A percentile compares a stretch with the other conserved stretches of the same genome.
phyloP scores from a whole-genome alignment of 2,113 vertebrate genomes.

The Xiphophorus maculatus region DNA sequence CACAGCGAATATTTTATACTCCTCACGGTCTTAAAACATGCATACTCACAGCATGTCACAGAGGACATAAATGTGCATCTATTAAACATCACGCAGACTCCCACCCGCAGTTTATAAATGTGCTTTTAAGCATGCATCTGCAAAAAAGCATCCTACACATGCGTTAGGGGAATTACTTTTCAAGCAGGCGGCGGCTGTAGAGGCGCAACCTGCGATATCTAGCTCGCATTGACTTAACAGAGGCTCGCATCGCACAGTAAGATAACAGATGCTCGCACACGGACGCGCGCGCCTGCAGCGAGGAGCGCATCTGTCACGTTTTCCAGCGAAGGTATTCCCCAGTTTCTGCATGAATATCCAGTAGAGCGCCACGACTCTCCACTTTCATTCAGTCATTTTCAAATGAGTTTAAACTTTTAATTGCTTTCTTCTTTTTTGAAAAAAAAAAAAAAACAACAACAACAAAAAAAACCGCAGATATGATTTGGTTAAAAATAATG shows the following conservation, averaged over 20 bases:
- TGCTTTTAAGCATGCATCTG: conserved; percentile 8
- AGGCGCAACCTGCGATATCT: conserved; percentile 7
- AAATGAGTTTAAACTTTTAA: neutral
- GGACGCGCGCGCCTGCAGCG: neutral
- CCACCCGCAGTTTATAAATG: conserved; percentile 12
- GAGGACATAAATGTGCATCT: conserved; percentile 1
- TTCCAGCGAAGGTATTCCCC: conserved; percentile 62
- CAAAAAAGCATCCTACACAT: conserved; percentile 1
- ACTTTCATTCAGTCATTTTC: neutral
- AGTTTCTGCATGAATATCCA: conserved; percentile 20
- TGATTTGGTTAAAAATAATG: neutral
- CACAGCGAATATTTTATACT: conserved; percentile 7
- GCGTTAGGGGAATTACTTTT: conserved; percentile 12
- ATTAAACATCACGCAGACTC: neutral
- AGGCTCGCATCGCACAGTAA: neutral
- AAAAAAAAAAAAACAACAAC: too few species aligned
- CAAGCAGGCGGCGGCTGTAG: conserved; percentile 7
- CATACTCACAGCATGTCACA: neutral
- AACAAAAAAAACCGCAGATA: too few species aligned
- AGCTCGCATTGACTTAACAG: neutral
- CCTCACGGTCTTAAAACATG: neutral
- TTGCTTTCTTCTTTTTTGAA: neutral
- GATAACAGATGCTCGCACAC: neutral
- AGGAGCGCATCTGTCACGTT: conserved; percentile 16
- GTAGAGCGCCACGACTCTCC: neutral